A percentile compares a stretch with the other conserved stretches of the same genome.
These are phyloP conservation scores for Sycophila sp. DNA, from an alignment of 1,140 invertebrate genomes.

Conservation along the genomic window DNA sequence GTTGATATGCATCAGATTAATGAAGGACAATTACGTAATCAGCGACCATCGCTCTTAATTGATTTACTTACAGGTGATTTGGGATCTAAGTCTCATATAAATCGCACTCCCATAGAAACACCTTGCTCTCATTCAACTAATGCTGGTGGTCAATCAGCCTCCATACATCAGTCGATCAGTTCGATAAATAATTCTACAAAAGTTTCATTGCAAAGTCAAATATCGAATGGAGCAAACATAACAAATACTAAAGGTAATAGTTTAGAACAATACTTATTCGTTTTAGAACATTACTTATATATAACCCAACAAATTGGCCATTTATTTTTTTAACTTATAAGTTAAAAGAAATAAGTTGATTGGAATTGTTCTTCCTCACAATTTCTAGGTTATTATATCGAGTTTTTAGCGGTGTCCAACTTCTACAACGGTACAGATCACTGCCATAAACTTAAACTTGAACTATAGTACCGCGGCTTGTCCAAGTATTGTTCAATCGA, in stretches of 20 bases:
- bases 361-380: too few species aligned
- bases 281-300: too few species aligned
- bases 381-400: too few species aligned
- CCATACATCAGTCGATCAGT: conserved; percentile 54
- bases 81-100: conserved; percentile 54
- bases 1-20: conserved; percentile 56
- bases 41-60: conserved; percentile 62
- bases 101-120: conserved; percentile 58
- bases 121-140: conserved; percentile 54
- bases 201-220: conserved; percentile 51
- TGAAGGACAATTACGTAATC: conserved; percentile 57
- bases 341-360: too few species aligned
- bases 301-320: too few species aligned
- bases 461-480: too few species aligned
- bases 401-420: too few species aligned
- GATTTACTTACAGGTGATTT: conserved; percentile 61
- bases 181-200: conserved; percentile 52
- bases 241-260: conserved; percentile 42
- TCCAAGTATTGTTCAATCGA: too few species aligned
- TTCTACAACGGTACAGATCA: too few species aligned
- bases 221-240: conserved; percentile 42
- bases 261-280: background rate
- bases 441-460: too few species aligned
- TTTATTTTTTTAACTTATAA: too few species aligned
- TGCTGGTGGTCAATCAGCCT: conserved; percentile 47